Percentiles rank a stretch among this genome's conserved stretches.
These are phyloP conservation scores for Psittacus erithacus DNA, from an alignment of 2,113 vertebrate species.

Conservation along the genomic window DNA sequence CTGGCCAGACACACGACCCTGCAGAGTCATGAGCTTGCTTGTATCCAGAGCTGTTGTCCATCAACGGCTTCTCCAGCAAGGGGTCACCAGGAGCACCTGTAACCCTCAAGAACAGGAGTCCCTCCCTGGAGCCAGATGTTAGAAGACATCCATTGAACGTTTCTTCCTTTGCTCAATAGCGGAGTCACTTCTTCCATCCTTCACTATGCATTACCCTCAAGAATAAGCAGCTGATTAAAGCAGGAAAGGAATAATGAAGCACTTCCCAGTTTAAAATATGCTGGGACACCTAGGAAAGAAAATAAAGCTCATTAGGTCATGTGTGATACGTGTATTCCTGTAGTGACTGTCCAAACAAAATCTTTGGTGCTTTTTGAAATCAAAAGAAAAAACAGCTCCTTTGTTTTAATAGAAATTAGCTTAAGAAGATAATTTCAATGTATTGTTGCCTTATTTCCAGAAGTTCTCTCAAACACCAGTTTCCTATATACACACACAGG, in stretches of 20 bases:
- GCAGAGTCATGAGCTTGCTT: rapidly evolving
- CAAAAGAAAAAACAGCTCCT: not conserved
- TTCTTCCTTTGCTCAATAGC: not conserved
- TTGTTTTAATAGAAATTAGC: not conserved
- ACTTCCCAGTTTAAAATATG: not conserved
- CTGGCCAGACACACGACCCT: rapidly evolving
- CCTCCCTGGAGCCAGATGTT: not conserved
- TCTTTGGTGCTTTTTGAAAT: not conserved
- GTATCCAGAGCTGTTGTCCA: not conserved
- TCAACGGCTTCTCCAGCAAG: rapidly evolving
- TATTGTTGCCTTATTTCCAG: not conserved
- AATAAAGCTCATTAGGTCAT: not conserved
- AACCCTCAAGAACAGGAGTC: rapidly evolving
- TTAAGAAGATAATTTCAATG: not conserved
- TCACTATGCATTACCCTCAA: rapidly evolving
- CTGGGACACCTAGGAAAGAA: not conserved
- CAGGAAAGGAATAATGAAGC: not conserved
- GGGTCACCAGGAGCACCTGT: rapidly evolving
- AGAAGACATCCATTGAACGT: not conserved
- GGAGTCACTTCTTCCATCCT: not conserved
- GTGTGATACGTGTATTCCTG: rapidly evolving
- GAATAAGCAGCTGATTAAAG: too few relatives aligned
- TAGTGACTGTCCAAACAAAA: not conserved
- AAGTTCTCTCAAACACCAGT: not conserved
- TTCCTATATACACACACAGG: not conserved